Conservation (phyloP, 2,797 vertebrate genomes). For the Discoglossus pictus region DNA sequence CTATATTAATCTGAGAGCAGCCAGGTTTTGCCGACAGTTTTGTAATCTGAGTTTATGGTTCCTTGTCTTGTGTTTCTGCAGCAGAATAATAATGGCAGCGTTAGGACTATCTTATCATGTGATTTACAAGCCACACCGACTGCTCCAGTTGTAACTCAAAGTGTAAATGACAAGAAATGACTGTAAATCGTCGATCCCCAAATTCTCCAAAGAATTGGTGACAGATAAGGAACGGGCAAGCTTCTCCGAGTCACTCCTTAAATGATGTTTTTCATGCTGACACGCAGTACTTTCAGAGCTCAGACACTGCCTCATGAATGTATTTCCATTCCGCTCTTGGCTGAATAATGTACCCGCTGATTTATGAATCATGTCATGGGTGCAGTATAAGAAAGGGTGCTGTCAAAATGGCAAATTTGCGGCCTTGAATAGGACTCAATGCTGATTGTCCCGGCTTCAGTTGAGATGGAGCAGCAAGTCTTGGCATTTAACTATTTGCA, state of each 20-base stretch:
- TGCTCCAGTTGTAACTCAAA: slow-evolving; percentile 55
- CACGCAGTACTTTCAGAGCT: slow-evolving; percentile 42
- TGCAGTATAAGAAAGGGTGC: slow-evolving; percentile 36
- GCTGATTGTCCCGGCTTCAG: slow-evolving; percentile 20
- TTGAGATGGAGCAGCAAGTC: neutral
- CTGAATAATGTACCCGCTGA: slow-evolving; percentile 45
- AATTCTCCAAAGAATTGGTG: slow-evolving; percentile 55
- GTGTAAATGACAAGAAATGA: slow-evolving; percentile 58
- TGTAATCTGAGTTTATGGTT: slow-evolving; percentile 56
- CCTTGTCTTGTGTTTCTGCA: slow-evolving; percentile 57
- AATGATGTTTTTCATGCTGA: slow-evolving; percentile 58
- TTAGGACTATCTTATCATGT: slow-evolving; percentile 52
- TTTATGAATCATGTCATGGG: slow-evolving; percentile 40
- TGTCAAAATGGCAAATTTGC: slow-evolving; percentile 45
- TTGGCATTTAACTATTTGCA: neutral
- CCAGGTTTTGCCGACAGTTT: slow-evolving; percentile 56
- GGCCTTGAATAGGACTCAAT: slow-evolving; percentile 19
- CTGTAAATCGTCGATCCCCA: slow-evolving; percentile 56
- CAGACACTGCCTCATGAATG: slow-evolving; percentile 36
- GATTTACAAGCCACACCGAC: slow-evolving; percentile 61
- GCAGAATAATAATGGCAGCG: slow-evolving; percentile 54
- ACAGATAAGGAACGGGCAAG: slow-evolving; percentile 47
- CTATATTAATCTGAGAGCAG: slow-evolving; percentile 48
- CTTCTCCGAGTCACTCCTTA: slow-evolving; percentile 52
- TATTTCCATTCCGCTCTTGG: slow-evolving; percentile 40